These are phyloP conservation scores for Maccullochella peelii DNA, from an alignment of 2,113 vertebrate genomes.

Conservation along the genomic window DNA sequence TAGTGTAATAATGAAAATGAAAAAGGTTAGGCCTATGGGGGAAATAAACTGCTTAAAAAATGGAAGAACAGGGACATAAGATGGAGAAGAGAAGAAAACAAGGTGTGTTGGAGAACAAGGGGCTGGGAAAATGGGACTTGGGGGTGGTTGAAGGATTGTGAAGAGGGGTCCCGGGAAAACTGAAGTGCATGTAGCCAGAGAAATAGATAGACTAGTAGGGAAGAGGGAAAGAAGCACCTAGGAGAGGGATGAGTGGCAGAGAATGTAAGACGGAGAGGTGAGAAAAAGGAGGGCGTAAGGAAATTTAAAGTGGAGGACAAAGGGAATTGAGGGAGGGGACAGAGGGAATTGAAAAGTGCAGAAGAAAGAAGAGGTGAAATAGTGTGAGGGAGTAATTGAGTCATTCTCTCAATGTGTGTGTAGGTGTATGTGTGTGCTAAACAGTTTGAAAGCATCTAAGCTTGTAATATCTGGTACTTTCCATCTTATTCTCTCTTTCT, in stretches of 20 bases:
- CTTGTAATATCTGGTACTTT: constrained; percentile 30
- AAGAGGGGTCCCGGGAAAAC: neutral
- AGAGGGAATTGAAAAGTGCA: constrained; percentile 38
- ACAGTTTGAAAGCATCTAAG: constrained; percentile 32
- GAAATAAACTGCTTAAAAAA: neutral
- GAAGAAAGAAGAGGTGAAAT: constrained; percentile 17
- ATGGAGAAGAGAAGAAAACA: neutral
- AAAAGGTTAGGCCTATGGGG: neutral
- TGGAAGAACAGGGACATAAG: neutral
- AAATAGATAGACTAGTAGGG: neutral
- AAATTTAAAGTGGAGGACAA: constrained; percentile 34
- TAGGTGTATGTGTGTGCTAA: constrained; percentile 20
- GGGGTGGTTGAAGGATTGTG: neutral
- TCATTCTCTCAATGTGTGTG: constrained; percentile 3
- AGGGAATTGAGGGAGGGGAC: constrained; percentile 9
- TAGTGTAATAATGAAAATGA: constrained; percentile 14
- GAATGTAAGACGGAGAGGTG: constrained; percentile 15
- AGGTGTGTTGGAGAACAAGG: neutral
- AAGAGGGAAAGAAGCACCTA: constrained; percentile 2
- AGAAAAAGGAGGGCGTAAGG: constrained; percentile 7
- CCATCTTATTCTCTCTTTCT: constrained; percentile 21
- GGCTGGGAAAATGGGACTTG: neutral
- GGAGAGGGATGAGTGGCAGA: constrained; percentile 10
- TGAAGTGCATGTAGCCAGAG: neutral
- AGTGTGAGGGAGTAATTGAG: constrained; percentile 35